These are phyloP conservation scores for Halisarca cf. caerulea DNA, from an alignment of 37 sponge, comb jelly and placozoan genomes.

Conservation along the genomic window DNA sequence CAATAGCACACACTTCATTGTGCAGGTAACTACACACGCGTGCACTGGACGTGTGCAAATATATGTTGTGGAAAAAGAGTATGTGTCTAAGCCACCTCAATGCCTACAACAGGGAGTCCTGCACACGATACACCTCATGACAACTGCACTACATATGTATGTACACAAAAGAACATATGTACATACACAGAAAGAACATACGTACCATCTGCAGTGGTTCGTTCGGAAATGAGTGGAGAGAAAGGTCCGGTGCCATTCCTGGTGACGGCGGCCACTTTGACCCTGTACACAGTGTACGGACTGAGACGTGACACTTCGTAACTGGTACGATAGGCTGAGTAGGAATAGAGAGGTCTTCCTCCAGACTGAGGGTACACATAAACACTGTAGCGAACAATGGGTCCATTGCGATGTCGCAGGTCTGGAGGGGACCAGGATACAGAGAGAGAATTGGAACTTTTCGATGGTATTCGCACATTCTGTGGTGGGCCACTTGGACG, in stretches of 20 bases:
- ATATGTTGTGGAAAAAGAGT: background rate
- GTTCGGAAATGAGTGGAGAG: background rate
- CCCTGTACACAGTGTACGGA: background rate
- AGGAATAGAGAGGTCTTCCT: background rate
- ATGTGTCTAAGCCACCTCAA: background rate
- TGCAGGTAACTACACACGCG: no score
- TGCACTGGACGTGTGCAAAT: no score
- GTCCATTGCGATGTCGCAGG: slow-evolving; percentile 11
- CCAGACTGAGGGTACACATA: background rate
- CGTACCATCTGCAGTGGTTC: background rate
- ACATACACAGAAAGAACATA: no score
- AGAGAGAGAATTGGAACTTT: background rate
- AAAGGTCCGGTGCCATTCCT: background rate
- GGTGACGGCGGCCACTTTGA: background rate
- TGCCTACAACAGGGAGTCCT: background rate
- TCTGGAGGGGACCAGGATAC: background rate
- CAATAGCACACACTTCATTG: no score
- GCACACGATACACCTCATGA: no score
- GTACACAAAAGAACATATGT: background rate
- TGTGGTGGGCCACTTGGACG: slow-evolving; percentile 10
- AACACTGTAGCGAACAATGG: background rate
- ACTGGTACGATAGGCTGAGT: background rate
- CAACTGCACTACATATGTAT: background rate
- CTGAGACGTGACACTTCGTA: background rate
- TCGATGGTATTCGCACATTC: background rate